Base-by-base conservation (phyloP, 2,113 vertebrate genomes). In the Labrus mixtus region DNA sequence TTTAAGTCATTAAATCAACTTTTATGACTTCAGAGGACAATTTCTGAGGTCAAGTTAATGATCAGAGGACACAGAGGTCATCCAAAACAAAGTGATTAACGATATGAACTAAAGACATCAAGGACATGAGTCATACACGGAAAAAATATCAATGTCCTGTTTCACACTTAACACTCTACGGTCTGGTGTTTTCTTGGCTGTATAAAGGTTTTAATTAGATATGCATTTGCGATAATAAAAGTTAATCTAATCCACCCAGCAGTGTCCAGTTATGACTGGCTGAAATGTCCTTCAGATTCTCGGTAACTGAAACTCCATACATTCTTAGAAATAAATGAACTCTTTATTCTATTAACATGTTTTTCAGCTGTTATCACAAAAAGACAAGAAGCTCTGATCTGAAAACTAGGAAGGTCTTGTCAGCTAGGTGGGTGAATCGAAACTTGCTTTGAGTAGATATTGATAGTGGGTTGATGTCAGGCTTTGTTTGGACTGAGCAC, bases 11-110 rank as follows among this genome's bases (percentile, higher is more conserved):
- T 8, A 29, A 17, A 33, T 54, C 11, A 7, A 68, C 10, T 56
- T 62, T 76, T 54, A 75, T 10, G 0, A 76, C 70, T 73, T 60
- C 57, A 6, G 41, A 15, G n/a, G 3, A 61, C 10, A 68, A 50
- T 61, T 54, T 16, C 13, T 16, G 4, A 57, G 67, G 50, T 73
- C 76, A 69, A 23, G 39, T 43, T 81, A 19, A 58, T 41, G 9
- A 70, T 45, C 17, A 19, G 16, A 48, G n/a, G 20, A 61, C 8
- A 19, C 7, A 13, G 20, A 22, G 51, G 57, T 48, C 63, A 73
- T 17, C 10, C 20, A 22, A 25, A 73, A 29, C 65, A 66, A 59
- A 37, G 1, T 22, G 5, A 29, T 20, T 1, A 23, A n/a, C n/a
- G n/a, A n/a, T n/a, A n/a, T n/a, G n/a, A n/a, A 10, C 4, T 3